Evolutionary conservation across 2,113 vertebrate genomes (phyloP), one percentile per base, ranked within the genome.

Genomic region (Anas platyrhynchos): DNA sequence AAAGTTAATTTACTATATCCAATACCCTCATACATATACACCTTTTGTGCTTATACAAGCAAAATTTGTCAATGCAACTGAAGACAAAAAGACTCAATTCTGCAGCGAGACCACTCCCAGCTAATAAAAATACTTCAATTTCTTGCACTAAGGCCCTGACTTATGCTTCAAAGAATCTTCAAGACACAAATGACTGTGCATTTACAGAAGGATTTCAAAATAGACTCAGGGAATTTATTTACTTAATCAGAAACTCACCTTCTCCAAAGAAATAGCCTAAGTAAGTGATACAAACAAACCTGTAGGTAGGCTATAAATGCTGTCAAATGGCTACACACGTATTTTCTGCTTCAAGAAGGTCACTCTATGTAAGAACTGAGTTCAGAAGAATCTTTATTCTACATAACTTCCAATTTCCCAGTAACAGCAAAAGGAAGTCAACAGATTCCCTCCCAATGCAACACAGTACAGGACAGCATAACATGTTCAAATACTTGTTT

Each of bases 111-210:
- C 62, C 82, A 54, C 88, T 90, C 92, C 71, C 55, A 94, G 48
- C 48, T 94, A 96, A 92, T 76, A 91, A 94, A 97, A 95, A 77
- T 89, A 66, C 85, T 89, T 94, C 82, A 11, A 44, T 77, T 82
- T 92, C 83, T 93, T 88, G 76, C 71, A 76, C 31, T 62, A 9
- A 95, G 77, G 48, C 76, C 66, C 66, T 89, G 83, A 89, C 56
- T 87, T 95, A 78, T 5, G 43, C 31, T 59, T 88, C 59, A 87
- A 88, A 94, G 68, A 95, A 80, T 83, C 80, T 92, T 87, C 63
- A 77, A 91, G 79, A 65, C 71, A 94, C 18, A 89, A 72, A 91
- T 75, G 84, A 56, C 31, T 11, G 2, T 75, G 38, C 52, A 38
- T 67, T 96, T 83, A 62, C 43, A 84, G 58, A 83, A 78, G 54